phyloP scores from a whole-genome alignment of 1,140 invertebrate species.

The Eurosta solidaginis region DNA sequence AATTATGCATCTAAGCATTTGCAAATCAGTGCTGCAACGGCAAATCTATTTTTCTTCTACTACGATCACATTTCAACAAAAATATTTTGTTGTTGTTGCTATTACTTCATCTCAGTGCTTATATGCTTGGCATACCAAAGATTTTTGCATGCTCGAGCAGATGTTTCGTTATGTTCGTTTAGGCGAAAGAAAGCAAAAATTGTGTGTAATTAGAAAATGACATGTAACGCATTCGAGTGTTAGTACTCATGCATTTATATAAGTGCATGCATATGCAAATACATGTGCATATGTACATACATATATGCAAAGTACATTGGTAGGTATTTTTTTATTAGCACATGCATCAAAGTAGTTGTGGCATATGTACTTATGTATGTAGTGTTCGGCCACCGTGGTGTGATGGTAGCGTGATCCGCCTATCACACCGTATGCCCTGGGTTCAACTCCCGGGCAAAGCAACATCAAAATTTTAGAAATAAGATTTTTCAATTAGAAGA shows the following conservation, averaged over 20 bases:
- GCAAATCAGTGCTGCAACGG: background rate
- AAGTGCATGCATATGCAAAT: background rate
- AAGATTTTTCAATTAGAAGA: too few species aligned
- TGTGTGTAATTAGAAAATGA: slow-evolving; percentile 14
- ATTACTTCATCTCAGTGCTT: too few species aligned
- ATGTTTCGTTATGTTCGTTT: background rate
- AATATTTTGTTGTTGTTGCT: background rate
- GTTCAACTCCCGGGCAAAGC: too few species aligned
- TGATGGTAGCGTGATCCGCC: too few species aligned
- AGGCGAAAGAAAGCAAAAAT: background rate
- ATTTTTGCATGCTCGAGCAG: background rate
- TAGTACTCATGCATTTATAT: background rate
- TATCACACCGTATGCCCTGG: too few species aligned
- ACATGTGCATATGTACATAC: background rate
- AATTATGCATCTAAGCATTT: background rate
- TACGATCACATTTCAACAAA: background rate
- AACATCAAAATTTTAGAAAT: too few species aligned
- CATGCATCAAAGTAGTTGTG: background rate
- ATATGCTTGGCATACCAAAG: background rate
- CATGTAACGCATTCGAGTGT: slow-evolving; percentile 10
- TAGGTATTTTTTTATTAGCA: background rate
- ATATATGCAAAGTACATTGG: background rate
- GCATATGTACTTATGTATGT: too few species aligned
- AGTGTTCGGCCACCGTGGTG: too few species aligned
- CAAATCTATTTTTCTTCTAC: background rate